Percentiles rank a stretch among this genome's conserved stretches.
phyloP scores from a whole-genome alignment of 2,797 vertebrate genomes.

The Notolabrus celidotus region DNA sequence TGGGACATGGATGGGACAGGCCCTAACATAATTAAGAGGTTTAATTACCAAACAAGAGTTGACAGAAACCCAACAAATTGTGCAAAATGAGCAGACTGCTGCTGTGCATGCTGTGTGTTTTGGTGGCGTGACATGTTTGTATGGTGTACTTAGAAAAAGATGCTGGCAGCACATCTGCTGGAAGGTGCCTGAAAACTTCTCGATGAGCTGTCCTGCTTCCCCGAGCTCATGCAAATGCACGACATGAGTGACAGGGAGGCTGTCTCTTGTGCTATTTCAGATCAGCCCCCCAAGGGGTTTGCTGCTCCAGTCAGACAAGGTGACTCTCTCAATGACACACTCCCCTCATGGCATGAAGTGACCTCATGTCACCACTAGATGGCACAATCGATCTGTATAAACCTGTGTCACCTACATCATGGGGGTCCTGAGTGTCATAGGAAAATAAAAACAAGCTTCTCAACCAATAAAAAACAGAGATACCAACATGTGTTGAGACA shows the following conservation, averaged over 20 bases:
- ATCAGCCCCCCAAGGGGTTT: constrained; percentile 26
- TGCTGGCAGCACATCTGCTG: constrained; percentile 40
- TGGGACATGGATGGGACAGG: background rate
- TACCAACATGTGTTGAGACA: background rate
- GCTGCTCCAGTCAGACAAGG: constrained; percentile 42
- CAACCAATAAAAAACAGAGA: background rate
- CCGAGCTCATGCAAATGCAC: constrained; percentile 42
- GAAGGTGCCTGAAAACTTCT: constrained; percentile 40
- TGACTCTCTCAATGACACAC: constrained; percentile 37
- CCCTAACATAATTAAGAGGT: background rate
- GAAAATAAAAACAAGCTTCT: background rate
- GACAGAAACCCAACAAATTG: background rate
- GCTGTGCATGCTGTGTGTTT: constrained; percentile 12
- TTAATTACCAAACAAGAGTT: background rate
- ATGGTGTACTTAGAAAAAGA: constrained; percentile 6
- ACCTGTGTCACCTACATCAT: background rate
- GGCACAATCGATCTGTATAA: constrained; percentile 51
- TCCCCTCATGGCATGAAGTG: constrained; percentile 21
- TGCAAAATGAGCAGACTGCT: background rate
- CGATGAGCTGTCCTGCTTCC: constrained; percentile 30
- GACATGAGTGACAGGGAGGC: constrained; percentile 33
- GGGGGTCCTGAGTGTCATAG: background rate
- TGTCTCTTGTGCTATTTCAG: constrained; percentile 49
- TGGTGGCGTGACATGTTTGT: constrained; percentile 6
- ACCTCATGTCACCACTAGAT: constrained; percentile 59